A percentile compares a stretch with the other conserved stretches of the same genome.
phyloP scores from a whole-genome alignment of 2,888 invertebrate genomes.

The Eristalinus sepulchralis region DNA sequence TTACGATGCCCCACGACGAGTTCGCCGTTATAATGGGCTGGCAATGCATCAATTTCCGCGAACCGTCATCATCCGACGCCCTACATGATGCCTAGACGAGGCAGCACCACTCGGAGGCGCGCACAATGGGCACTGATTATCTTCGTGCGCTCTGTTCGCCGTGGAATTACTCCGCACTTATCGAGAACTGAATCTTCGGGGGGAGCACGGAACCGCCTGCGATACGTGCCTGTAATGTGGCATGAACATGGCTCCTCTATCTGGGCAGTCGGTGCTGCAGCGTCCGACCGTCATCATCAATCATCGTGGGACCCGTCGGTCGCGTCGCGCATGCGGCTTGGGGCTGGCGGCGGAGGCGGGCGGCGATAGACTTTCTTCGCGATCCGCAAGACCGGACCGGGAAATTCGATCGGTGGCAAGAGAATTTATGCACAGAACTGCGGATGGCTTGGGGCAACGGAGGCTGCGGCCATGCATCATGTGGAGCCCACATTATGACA shows the following conservation, averaged over 20 bases:
- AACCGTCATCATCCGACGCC: constrained; percentile 66
- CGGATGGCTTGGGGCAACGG: constrained; percentile 35
- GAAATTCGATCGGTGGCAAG: constrained; percentile 59
- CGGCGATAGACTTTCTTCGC: constrained; percentile 53
- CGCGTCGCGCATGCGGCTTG: constrained; percentile 12
- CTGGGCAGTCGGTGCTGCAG: constrained; percentile 56
- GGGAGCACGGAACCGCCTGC: constrained; percentile 46
- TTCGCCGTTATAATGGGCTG: constrained; percentile 62
- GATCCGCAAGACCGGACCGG: constrained; percentile 27
- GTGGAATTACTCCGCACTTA: constrained; percentile 63
- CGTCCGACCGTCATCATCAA: constrained; percentile 65
- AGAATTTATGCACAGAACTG: constrained; percentile 60
- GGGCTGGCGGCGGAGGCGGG: constrained; percentile 14
- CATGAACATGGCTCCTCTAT: constrained; percentile 58
- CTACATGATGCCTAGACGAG: constrained; percentile 66
- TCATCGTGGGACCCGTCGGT: constrained; percentile 40
- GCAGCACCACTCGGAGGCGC: constrained; percentile 41
- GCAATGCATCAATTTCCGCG: constrained; percentile 62
- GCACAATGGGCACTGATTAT: constrained; percentile 53
- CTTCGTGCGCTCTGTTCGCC: constrained; percentile 18
- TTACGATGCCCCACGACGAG: constrained; percentile 53
- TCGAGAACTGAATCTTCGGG: constrained; percentile 65
- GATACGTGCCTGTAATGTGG: constrained; percentile 41
- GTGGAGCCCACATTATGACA: constrained; percentile 57
- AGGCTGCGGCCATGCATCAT: constrained; percentile 58